Conservation (phyloP, 2,113 vertebrate species). For the Phoxinus phoxinus region DNA sequence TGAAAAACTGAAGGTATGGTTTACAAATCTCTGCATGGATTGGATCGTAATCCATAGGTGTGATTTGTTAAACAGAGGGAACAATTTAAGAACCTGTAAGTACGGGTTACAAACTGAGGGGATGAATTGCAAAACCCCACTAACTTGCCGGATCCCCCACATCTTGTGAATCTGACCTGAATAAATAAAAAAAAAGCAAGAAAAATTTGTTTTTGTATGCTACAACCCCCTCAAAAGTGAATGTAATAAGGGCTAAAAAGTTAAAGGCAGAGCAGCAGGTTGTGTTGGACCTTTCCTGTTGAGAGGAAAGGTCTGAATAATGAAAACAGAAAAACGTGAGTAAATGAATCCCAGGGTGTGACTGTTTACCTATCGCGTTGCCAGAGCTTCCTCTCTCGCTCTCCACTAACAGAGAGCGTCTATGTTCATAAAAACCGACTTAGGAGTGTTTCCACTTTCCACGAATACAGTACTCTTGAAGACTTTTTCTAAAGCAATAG, state of each 20-base stretch:
- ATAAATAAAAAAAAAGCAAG: too few relatives aligned
- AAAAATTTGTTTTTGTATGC: not conserved
- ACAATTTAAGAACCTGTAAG: too few relatives aligned
- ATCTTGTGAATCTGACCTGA: too few relatives aligned
- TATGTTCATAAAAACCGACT: constrained; percentile 16
- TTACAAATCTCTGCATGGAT: too few relatives aligned
- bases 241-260: not conserved
- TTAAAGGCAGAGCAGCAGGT: constrained; percentile 45
- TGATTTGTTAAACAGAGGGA: too few relatives aligned
- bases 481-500: not conserved
- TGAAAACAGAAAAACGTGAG: constrained; percentile 64
- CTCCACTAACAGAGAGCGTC: constrained; percentile 39
- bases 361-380: constrained; percentile 66
- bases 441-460: not conserved
- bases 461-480: not conserved
- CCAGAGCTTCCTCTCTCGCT: constrained; percentile 27
- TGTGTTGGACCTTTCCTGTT: too few relatives aligned
- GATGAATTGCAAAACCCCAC: too few relatives aligned
- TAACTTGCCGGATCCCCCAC: too few relatives aligned
- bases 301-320: constrained; percentile 45
- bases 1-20: too few relatives aligned
- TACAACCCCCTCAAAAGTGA: not conserved
- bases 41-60: too few relatives aligned
- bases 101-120: too few relatives aligned
- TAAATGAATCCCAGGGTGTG: constrained; percentile 72